These are phyloP conservation scores for Oceanodroma leucorhoa DNA, from an alignment of 2,797 vertebrate genomes.

Conservation along the genomic window DNA sequence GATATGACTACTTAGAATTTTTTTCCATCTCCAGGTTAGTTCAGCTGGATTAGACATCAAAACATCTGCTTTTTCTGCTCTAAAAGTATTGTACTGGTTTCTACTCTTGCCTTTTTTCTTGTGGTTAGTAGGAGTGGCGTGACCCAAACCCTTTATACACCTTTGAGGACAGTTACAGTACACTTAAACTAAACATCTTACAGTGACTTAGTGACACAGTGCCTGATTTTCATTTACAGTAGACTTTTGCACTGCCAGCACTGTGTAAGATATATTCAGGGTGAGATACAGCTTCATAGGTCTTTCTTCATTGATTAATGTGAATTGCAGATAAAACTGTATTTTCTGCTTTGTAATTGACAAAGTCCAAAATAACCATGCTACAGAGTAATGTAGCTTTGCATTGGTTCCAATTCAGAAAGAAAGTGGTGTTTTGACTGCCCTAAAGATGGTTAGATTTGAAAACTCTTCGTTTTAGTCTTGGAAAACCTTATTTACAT, in stretches of 20 bases:
- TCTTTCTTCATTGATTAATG: background rate
- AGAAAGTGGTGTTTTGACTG: background rate
- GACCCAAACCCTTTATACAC: background rate
- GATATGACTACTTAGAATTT: background rate
- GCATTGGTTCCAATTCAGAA: background rate
- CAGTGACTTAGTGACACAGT: background rate
- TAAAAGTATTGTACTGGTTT: background rate
- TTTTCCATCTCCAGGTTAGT: background rate
- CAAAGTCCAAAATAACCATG: background rate
- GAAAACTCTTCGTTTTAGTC: background rate
- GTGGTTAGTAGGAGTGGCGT: background rate
- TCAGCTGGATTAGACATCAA: background rate
- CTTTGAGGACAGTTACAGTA: background rate
- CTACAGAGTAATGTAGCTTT: background rate
- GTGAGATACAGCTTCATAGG: background rate
- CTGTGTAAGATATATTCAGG: background rate
- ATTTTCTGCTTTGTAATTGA: background rate
- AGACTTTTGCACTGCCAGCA: background rate
- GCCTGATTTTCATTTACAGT: background rate
- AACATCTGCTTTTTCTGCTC: background rate
- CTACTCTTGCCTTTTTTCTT: background rate
- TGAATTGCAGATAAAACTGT: background rate
- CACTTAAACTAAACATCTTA: background rate
- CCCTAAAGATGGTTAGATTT: background rate
- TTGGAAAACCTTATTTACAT: background rate